Base-by-base conservation (phyloP, 2,888 invertebrate genomes). In the Ypsolopha scabrella region DNA sequence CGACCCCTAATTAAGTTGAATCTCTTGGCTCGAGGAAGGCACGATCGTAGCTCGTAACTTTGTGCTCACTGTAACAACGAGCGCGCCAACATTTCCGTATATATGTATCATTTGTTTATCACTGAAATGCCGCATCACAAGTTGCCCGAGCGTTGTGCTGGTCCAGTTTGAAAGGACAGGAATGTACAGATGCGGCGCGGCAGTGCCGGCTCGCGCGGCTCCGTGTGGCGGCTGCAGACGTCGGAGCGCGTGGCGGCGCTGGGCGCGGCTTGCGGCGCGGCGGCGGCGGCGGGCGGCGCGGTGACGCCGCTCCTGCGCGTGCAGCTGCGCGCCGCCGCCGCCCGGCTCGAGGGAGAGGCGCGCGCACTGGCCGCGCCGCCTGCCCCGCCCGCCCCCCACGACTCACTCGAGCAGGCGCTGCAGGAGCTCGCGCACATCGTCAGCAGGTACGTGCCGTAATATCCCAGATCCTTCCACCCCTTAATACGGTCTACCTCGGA, bases 271-370 rank as follows among this genome's bases (percentile, higher is more conserved):
- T 97, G 96, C 79, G 90, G 92, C 63, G 91, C 92, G 60, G 95
- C 94, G 65, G 95, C 94, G 65, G 94, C 94, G 11, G 97, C 91
- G 94, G 43, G 92, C 94, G 67, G 75, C 6, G 61, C 93, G 93
- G 63, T 56, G 94, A 93, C 65, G 93, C 94, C 6, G 95, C 95
- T 64, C 89, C 89, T 54, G 86, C 89, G 52, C 92, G 95, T 97
- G 95, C 78, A 94, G 64, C 93, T 95, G 69, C 91, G 95, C 11
- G 94, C 94, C 72, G 75, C 72, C 58, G 65, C 68, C 62, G 68
- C 75, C 63, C 59, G 67, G 71, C 73, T 80, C 24, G 81, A 77
- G 58, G 70, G 65, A 6, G 79, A 77, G 68, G 82, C 79, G 58
- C 73, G 78, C 55, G 82, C 76, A 53, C 76, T 77, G 48, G 68